A percentile compares a stretch with the other conserved stretches of the same genome.
Conservation (phyloP, 2,888 invertebrate species). For the Amiota mariae region DNA sequence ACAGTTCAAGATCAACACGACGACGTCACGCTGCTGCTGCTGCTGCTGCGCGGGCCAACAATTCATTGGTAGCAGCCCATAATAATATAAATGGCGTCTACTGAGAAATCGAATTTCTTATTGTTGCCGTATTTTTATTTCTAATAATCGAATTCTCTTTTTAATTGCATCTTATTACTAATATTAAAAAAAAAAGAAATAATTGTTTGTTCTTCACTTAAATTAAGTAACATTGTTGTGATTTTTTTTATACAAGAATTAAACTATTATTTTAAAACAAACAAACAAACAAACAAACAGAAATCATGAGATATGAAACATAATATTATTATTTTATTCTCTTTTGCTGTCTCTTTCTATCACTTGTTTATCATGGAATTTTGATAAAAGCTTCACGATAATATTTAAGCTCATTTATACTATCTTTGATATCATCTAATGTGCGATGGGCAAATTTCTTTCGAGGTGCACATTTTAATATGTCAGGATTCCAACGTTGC, state of each 20-base stretch:
- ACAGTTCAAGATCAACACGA: constrained; percentile 49
- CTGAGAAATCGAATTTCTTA: constrained; percentile 68
- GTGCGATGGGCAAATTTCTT: constrained; percentile 83
- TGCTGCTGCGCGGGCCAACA: constrained; percentile 52
- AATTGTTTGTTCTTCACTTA: neutral
- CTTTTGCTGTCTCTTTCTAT: too few species aligned
- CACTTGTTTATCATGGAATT: neutral
- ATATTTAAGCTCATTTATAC: constrained; percentile 86
- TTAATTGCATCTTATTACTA: constrained; percentile 61
- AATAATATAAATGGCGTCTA: constrained; percentile 74
- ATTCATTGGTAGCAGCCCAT: constrained; percentile 62
- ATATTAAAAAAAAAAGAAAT: constrained; percentile 12
- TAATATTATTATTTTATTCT: too few species aligned
- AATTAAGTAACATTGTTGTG: constrained; percentile 4
- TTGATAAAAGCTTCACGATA: constrained; percentile 75
- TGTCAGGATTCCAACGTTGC: constrained; percentile 83
- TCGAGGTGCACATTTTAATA: constrained; percentile 76
- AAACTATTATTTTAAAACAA: constrained; percentile 26
- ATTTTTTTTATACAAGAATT: constrained; percentile 10
- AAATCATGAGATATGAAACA: too few species aligned
- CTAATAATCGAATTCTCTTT: constrained; percentile 67
- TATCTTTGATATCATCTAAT: constrained; percentile 89
- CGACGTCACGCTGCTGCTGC: constrained; percentile 44
- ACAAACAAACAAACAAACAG: neutral
- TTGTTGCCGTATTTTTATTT: constrained; percentile 68